These are phyloP conservation scores for Sebastes glaucus DNA, from an alignment of 2,797 vertebrate species.

Conservation along the genomic window DNA sequence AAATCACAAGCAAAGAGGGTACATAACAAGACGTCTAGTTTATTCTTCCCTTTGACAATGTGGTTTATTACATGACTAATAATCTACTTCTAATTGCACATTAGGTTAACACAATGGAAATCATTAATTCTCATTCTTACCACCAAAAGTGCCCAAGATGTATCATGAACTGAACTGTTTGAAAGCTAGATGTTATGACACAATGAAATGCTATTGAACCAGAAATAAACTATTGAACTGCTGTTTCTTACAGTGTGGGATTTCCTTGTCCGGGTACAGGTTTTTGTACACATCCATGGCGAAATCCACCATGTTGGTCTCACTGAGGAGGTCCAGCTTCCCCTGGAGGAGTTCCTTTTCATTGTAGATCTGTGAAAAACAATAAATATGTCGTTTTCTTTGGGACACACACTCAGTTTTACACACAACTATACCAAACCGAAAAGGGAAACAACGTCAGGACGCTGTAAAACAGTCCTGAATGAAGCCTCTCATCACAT, in stretches of 20 bases:
- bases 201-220: not conserved
- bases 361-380: conserved; percentile 90
- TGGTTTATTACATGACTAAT: not conserved
- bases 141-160: not conserved
- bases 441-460: not conserved
- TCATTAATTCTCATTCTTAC: not conserved
- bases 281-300: conserved; percentile 97
- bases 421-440: too few relatives aligned
- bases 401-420: not conserved
- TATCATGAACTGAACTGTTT: not conserved
- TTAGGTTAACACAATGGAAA: not conserved
- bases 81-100: not conserved
- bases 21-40: not conserved
- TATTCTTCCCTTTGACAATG: not conserved
- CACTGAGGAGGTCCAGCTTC: conserved; percentile 96
- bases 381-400: not conserved
- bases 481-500: not conserved
- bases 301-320: conserved; percentile 98
- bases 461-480: not conserved
- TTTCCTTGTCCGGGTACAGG: conserved; percentile 90
- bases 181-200: not conserved
- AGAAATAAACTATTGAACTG: fast-evolving
- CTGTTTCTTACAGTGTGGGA: conserved; percentile 87
- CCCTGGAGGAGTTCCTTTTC: conserved; percentile 95
- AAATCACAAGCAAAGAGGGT: not conserved